These are phyloP conservation scores for Petrocephalus zakoni DNA, from an alignment of 2,113 vertebrate genomes.

Conservation along the genomic window DNA sequence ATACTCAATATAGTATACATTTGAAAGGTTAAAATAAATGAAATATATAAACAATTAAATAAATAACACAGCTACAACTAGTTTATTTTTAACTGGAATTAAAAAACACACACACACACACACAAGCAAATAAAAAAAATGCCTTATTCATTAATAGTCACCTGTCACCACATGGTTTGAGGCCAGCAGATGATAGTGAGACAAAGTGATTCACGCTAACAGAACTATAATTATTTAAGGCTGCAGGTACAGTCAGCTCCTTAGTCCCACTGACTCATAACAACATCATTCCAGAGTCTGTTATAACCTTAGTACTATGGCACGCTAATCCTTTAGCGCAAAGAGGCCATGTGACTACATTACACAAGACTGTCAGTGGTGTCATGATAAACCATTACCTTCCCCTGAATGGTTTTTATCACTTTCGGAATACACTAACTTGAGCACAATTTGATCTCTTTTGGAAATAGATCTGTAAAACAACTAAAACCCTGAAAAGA, in stretches of 20 bases:
- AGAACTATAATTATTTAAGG: background rate
- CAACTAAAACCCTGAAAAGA: background rate
- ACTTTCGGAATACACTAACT: background rate
- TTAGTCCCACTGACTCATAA: conserved; percentile 39
- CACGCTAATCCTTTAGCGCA: conserved; percentile 34
- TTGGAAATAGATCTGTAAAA: background rate
- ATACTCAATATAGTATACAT: background rate
- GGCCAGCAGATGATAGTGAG: background rate
- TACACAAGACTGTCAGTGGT: background rate
- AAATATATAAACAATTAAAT: background rate
- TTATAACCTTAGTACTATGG: conserved; percentile 27
- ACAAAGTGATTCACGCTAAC: background rate
- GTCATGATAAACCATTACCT: background rate
- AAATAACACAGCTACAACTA: background rate
- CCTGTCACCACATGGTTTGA: background rate
- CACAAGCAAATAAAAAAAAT: background rate
- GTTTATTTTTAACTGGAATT: background rate
- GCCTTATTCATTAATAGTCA: background rate
- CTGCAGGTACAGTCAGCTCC: conserved; percentile 3
- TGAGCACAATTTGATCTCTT: background rate
- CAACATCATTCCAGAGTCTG: conserved; percentile 31
- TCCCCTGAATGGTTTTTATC: background rate
- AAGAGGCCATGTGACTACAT: background rate
- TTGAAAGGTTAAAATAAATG: background rate
- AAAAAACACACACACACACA: background rate